phyloP scores from a whole-genome alignment of 1,140 invertebrate genomes.

The Ceratosolen fusciceps region DNA sequence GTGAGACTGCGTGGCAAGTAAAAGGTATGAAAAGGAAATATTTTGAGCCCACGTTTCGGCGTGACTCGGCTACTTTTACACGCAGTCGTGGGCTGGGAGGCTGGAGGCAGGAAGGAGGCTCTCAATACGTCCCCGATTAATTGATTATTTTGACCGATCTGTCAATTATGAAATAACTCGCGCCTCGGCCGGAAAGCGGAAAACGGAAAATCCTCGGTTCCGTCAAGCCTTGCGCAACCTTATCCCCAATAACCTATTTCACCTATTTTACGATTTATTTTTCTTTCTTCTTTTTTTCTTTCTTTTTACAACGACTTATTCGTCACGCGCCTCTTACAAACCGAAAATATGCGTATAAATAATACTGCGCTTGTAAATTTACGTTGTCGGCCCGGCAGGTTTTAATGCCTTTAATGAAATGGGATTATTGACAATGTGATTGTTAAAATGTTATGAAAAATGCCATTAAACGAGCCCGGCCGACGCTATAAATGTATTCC shows the following conservation, averaged over 20 bases:
- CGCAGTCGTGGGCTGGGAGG: no score
- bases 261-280: no score
- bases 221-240: no score
- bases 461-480: background rate
- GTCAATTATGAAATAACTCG: conserved; percentile 34
- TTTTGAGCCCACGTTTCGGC: conserved; percentile 24
- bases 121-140: background rate
- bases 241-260: no score
- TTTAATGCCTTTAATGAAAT: background rate
- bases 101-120: no score
- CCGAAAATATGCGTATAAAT: no score
- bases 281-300: no score
- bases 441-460: background rate
- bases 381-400: background rate
- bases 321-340: no score
- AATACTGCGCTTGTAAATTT: no score
- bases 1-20: background rate
- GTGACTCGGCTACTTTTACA: conserved; percentile 22
- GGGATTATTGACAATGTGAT: background rate
- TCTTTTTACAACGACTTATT: no score
- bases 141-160: conserved; percentile 31
- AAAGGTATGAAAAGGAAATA: conserved; percentile 36
- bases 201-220: no score
- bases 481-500: background rate
- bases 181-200: background rate